phyloP scores from a whole-genome alignment of 2,797 vertebrate species.

The Schizopygopsis pylzovi region DNA sequence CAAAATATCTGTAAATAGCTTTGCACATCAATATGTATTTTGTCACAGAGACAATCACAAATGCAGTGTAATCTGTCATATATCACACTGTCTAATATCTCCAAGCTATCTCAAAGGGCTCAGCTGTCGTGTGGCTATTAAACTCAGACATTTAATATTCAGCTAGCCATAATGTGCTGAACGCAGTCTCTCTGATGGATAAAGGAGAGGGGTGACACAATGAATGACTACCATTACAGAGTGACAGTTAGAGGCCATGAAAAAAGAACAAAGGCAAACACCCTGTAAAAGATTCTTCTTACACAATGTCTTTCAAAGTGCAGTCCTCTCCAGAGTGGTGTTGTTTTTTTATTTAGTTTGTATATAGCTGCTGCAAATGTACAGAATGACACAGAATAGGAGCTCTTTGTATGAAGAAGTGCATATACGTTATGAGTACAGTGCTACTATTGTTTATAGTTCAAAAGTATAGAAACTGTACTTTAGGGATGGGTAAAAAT shows the following conservation, averaged over 20 bases:
- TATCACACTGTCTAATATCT: constrained; percentile 26
- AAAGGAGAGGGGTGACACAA: background rate
- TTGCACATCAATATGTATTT: constrained; percentile 63
- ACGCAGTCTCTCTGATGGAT: constrained; percentile 17
- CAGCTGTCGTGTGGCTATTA: constrained; percentile 38
- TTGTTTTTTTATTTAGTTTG: background rate
- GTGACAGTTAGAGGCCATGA: constrained; percentile 12
- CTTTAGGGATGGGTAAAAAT: background rate
- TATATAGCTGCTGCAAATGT: background rate
- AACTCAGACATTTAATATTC: constrained; percentile 42
- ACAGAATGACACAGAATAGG: background rate
- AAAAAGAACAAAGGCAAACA: constrained; percentile 42
- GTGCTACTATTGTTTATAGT: background rate
- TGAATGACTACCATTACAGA: constrained; percentile 27
- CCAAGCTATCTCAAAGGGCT: constrained; percentile 15
- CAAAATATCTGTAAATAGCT: constrained; percentile 65
- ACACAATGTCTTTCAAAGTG: constrained; percentile 9
- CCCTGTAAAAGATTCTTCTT: constrained; percentile 43
- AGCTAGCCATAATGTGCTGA: constrained; percentile 37
- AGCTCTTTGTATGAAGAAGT: background rate
- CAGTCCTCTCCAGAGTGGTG: background rate
- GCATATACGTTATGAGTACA: background rate
- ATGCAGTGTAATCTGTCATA: constrained; percentile 34
- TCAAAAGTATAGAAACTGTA: background rate
- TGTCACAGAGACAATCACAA: constrained; percentile 59